Evolutionary conservation across 2,888 invertebrate species (phyloP).

Genomic region (Melanostoma mellinum): DNA sequence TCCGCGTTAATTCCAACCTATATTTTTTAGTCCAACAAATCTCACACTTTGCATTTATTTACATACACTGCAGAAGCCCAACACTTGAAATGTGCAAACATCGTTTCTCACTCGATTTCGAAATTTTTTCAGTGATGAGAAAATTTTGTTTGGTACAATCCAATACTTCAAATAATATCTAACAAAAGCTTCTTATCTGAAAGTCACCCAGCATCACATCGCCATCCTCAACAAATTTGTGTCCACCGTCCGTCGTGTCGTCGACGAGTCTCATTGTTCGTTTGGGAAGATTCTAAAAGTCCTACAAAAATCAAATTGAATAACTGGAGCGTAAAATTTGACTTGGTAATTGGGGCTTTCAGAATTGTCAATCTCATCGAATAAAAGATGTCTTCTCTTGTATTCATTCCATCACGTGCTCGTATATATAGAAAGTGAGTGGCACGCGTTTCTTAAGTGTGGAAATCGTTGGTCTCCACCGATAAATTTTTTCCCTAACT

Average conservation of each 20-base stretch:
- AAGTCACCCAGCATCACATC: too few species aligned
- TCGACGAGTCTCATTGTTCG: background rate
- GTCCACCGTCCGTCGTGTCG: background rate
- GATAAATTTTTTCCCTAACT: constrained; percentile 61
- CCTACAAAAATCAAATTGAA: constrained; percentile 59
- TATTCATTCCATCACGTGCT: constrained; percentile 4
- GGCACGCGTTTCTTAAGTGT: constrained; percentile 35
- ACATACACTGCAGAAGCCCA: too few species aligned
- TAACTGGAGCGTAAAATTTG: constrained; percentile 64
- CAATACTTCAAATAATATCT: too few species aligned
- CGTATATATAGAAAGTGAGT: background rate
- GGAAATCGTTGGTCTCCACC: constrained; percentile 19
- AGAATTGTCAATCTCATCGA: constrained; percentile 34
- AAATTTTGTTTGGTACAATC: too few species aligned
- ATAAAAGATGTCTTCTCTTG: background rate
- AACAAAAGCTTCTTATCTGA: too few species aligned
- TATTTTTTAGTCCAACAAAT: too few species aligned
- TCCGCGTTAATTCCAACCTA: too few species aligned
- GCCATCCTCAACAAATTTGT: constrained; percentile 5
- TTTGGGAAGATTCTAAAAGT: constrained; percentile 11
- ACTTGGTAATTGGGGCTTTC: constrained; percentile 64
- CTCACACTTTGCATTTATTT: too few species aligned
- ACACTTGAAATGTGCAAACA: too few species aligned
- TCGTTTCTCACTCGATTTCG: too few species aligned
- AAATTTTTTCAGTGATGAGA: too few species aligned